phyloP scores from a whole-genome alignment of 2,888 invertebrate genomes.

The Drosophila borealis region DNA sequence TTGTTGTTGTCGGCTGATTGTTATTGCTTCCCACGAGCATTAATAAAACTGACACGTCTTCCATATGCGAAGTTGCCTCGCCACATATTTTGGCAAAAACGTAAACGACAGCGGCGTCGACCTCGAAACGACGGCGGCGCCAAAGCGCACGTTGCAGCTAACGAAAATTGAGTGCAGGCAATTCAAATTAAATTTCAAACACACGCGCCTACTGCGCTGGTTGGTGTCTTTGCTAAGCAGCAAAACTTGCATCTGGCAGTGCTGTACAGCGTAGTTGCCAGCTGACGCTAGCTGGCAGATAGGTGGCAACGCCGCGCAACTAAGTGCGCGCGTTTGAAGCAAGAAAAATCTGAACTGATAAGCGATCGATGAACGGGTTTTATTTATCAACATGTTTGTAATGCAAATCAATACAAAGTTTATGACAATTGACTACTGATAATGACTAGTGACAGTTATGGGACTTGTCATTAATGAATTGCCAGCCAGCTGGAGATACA shows the following conservation, averaged over 20 bases:
- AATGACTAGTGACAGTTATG: constrained; percentile 3
- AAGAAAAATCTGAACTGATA: constrained; percentile 14
- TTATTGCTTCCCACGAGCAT: constrained; percentile 83
- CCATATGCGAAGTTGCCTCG: constrained; percentile 72
- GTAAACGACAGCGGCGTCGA: constrained; percentile 21
- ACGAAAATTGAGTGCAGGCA: neutral
- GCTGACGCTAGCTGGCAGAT: accelerated
- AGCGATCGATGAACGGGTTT: constrained; percentile 1
- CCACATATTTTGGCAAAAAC: constrained; percentile 44
- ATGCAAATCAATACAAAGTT: constrained; percentile 44
- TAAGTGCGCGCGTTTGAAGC: constrained; percentile 42
- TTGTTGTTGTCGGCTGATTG: constrained; percentile 22
- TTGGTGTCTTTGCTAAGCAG: constrained; percentile 23
- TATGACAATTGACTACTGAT: constrained; percentile 43
- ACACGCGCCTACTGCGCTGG: constrained; percentile 18
- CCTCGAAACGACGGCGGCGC: constrained; percentile 40
- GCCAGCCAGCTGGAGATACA: constrained; percentile 30
- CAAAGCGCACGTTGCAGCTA: constrained; percentile 29
- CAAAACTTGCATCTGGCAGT: constrained; percentile 1
- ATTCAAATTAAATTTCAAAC: constrained; percentile 21
- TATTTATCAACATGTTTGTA: constrained; percentile 7
- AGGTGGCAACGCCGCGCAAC: constrained; percentile 19
- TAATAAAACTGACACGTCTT: constrained; percentile 84
- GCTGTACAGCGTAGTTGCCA: neutral
- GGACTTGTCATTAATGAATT: constrained; percentile 36